phyloP scores from a whole-genome alignment of 2,888 invertebrate species.

The Thera britannica region DNA sequence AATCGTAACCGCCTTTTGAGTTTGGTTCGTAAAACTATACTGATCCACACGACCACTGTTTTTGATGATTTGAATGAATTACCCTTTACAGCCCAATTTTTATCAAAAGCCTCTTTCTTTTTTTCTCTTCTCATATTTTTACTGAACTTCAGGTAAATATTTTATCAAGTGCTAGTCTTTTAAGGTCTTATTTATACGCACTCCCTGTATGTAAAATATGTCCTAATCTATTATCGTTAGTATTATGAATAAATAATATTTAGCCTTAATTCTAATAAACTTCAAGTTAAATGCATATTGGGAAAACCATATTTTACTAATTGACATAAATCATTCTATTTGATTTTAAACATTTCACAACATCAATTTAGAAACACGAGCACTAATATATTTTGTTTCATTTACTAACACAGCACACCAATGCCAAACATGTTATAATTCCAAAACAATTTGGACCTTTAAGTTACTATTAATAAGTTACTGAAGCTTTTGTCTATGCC shows the following conservation, averaged over 20 bases:
- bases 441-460: constrained; percentile 1
- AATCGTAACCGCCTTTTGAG: constrained; percentile 27
- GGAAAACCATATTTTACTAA: constrained; percentile 16
- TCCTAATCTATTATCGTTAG: neutral
- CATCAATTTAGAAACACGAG: constrained; percentile 43
- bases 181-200: constrained; percentile 11
- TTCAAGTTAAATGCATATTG: constrained; percentile 3
- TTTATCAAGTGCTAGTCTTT: constrained; percentile 5
- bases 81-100: constrained; percentile 57
- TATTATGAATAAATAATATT: constrained; percentile 3
- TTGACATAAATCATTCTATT: constrained; percentile 29
- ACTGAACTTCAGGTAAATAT: neutral
- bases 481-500: constrained; percentile 5
- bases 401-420: constrained; percentile 1
- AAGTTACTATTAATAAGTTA: constrained; percentile 9
- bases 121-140: neutral
- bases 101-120: neutral
- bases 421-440: neutral
- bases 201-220: constrained; percentile 17
- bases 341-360: constrained; percentile 26
- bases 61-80: constrained; percentile 42
- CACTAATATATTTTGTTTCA: constrained; percentile 6
- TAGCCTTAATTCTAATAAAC: constrained; percentile 8
- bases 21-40: constrained; percentile 41
- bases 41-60: constrained; percentile 57